Base-by-base conservation (phyloP, 2,888 invertebrate species). In the Charanyca ferruginea region DNA sequence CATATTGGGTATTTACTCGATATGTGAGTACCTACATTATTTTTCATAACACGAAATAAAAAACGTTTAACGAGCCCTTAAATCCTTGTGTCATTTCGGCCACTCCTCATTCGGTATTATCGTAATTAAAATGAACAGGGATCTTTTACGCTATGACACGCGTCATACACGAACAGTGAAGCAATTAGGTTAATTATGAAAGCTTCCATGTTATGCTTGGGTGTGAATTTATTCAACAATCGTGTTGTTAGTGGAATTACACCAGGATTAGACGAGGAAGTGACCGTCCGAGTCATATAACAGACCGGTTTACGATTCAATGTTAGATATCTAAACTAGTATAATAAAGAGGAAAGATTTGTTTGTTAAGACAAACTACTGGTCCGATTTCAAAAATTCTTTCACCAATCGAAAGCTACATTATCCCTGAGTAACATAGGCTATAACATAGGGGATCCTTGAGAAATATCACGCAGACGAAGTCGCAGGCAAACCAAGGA, bases 51-150 rank as follows among this genome's bases (percentile, higher is more conserved):
- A 80, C 74, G 60, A 76, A 72, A 83, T 89, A 89, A 90, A 89
- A 38, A 91, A 90, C 86, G 86, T 91, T 92, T 90, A 91, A 90
- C 67, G 87, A 76, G 79, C 80, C 83, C 78, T 85, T 85, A 84
- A 87, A 87, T 85, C 71, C 80, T 79, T 77, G 68, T 84, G 84
- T 86, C 87, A 85, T 84, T 85, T 69, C 64, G 74, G 83, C 80
- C 87, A 77, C 87, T 80, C 88, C 89, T 79, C 66, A 72, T 73
- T 57, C 64, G 76, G 83, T 49, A 85, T 87, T 88, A 85, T 79
- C 86, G 75, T 93, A 93, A 94, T 94, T 93, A 91, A 91, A 93
- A 92, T 85, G 88, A 91, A 90, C 92, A 89, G 84, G 75, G 81
- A 81, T 85, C 84, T 88, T 90, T 89, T 83, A 81, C 83, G 73